These are phyloP conservation scores for Siderastrea siderea DNA, from an alignment of 92 coral and sea anemone genomes.

Conservation along the genomic window DNA sequence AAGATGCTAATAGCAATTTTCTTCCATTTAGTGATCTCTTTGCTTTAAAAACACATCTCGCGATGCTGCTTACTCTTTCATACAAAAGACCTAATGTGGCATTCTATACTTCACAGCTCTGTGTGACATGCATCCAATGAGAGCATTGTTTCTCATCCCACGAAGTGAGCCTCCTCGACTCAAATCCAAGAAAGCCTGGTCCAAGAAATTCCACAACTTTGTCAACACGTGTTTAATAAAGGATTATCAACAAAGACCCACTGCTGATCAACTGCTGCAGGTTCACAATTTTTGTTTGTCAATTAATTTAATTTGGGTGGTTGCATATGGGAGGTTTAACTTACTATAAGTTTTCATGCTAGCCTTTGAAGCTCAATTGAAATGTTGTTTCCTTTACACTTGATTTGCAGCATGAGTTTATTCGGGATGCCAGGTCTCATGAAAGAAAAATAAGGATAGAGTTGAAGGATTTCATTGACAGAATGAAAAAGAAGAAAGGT, in stretches of 20 bases:
- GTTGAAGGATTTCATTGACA: conserved; percentile 95
- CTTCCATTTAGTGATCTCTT: not conserved
- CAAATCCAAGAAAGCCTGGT: conserved; percentile 98
- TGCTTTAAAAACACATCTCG: too few relatives aligned
- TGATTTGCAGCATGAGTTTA: conserved; percentile 94
- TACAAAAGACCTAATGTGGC: not conserved
- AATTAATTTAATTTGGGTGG: too few relatives aligned
- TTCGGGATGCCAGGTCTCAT: conserved; percentile 92
- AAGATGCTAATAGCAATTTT: too few relatives aligned
- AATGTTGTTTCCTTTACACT: not conserved
- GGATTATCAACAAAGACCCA: conserved; percentile 96
- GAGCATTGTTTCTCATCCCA: conserved; percentile 97
- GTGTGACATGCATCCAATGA: conserved; percentile 99
- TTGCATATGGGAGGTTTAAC: too few relatives aligned
- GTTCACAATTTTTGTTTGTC: conserved; percentile 30
- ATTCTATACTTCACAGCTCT: conserved; percentile 64
- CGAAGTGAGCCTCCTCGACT: conserved; percentile 96
- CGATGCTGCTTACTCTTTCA: not conserved
- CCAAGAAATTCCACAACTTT: conserved; percentile 95
- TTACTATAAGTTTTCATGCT: not conserved
- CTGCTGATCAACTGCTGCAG: conserved; percentile 97
- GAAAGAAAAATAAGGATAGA: conserved; percentile 98
- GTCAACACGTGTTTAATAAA: conserved; percentile 94
- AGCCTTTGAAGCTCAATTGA: not conserved
- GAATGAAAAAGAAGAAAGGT: conserved; percentile 99